phyloP scores from a whole-genome alignment of 2,113 vertebrate genomes.

The Podarcis muralis region DNA sequence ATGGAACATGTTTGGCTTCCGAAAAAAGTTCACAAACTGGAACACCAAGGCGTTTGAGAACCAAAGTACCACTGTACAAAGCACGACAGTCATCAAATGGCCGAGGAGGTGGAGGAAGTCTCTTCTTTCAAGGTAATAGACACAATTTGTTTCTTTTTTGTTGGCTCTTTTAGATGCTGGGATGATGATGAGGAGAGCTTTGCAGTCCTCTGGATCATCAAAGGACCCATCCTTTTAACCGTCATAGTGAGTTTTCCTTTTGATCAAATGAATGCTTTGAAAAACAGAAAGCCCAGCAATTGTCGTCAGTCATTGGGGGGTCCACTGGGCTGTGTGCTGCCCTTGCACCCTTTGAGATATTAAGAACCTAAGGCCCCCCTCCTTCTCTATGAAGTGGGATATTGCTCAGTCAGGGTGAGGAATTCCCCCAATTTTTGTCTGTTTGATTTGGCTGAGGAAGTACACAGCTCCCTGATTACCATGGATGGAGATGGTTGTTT shows the following conservation, averaged over 20 bases:
- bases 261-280: conserved; percentile 2
- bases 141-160: background rate
- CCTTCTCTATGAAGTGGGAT: no score
- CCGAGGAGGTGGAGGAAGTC: background rate
- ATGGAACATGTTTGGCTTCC: no score
- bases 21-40: no score
- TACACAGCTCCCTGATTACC: no score
- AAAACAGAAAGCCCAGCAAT: background rate
- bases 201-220: conserved; percentile 78
- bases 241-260: conserved; percentile 70
- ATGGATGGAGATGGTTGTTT: no score
- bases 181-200: conserved; percentile 74
- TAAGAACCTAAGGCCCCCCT: no score
- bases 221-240: conserved; percentile 75
- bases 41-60: no score
- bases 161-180: conserved; percentile 71
- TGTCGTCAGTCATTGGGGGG: background rate
- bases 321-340: background rate
- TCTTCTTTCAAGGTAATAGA: background rate
- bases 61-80: no score
- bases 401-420: no score
- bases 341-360: background rate
- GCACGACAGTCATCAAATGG: background rate
- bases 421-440: no score
- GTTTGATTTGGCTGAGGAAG: no score